These are phyloP conservation scores for Phaenicophaeus curvirostris DNA, from an alignment of 2,797 vertebrate species.

Conservation along the genomic window DNA sequence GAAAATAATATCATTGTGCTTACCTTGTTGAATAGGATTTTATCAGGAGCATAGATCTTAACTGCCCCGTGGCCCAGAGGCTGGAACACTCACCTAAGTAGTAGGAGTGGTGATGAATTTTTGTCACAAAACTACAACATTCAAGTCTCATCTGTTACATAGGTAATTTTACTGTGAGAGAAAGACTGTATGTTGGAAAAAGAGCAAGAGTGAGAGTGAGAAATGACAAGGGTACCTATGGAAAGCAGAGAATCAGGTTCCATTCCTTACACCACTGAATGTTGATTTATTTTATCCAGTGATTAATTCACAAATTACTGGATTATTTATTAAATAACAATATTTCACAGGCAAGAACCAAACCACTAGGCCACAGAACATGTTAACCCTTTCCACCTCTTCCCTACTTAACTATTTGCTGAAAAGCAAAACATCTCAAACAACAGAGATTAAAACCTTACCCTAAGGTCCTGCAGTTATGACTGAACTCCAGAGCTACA, in stretches of 20 bases:
- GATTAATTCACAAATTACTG: background rate
- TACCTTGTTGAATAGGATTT: background rate
- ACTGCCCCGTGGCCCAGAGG: background rate
- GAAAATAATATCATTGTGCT: background rate
- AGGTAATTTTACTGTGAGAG: background rate
- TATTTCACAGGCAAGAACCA: background rate
- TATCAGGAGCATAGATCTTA: background rate
- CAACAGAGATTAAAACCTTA: background rate
- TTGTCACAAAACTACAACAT: background rate
- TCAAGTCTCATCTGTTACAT: background rate
- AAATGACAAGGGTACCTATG: background rate
- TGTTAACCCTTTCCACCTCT: background rate
- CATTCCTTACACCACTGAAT: background rate
- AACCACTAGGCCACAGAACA: background rate
- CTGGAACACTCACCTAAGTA: background rate
- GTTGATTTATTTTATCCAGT: background rate
- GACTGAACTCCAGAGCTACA: background rate
- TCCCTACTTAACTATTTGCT: background rate
- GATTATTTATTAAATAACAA: slow-evolving; percentile 1
- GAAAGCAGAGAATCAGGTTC: background rate
- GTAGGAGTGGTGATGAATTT: background rate
- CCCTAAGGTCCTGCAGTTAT: background rate
- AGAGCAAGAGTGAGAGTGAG: background rate
- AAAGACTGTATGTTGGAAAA: background rate
- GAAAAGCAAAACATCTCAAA: background rate